Evolutionary conservation across 2,888 invertebrate species (phyloP), one percentile per base, ranked within the genome.

Genomic region (Disparrhopalites patrizii): DNA sequence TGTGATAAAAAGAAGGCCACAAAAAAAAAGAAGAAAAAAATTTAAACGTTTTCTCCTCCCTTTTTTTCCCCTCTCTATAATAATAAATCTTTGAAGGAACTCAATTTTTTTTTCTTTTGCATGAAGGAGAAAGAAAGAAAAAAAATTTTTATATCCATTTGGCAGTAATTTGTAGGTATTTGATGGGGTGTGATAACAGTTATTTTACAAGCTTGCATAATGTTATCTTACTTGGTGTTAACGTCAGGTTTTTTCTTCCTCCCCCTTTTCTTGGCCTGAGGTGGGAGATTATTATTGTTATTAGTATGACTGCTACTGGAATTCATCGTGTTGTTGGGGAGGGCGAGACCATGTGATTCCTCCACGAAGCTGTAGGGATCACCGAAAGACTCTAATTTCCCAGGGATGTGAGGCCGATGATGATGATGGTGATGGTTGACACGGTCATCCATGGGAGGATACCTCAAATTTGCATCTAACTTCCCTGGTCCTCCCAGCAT

Each of bases 281-380:
- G 80, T 65, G 77, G 78, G 78, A 78, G 65, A 78, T 77, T 75
- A 81, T 78, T 81, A 81, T 72, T 77, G 76, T 76, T 70, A n/a
- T n/a, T n/a, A n/a, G n/a, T n/a, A n/a, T n/a, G n/a, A n/a, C n/a
- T n/a, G n/a, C n/a, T n/a, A n/a, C n/a, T n/a, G n/a, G 77, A 78
- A 3, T 38, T 40, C 27, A 25, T 77, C 52, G 27, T 67, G 61
- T 56, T 57, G 57, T 50, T 65, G 27, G 65, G 69, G 57, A 64
- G 71, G 23, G 51, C 40, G 18, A 66, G 47, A 56, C 57, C 62
- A 38, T 62, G 58, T 62, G 77, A 73, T 57, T 81, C 73, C 75
- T 78, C 70, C 71, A 91, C 90, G 80, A 91, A 92, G 77, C 88
- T 89, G 80, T 91, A 92, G 2, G 91, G 90, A 79, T 91, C 91